Base-by-base conservation (phyloP, 2,797 vertebrate genomes). In the Phrynocephalus guinanensis region DNA sequence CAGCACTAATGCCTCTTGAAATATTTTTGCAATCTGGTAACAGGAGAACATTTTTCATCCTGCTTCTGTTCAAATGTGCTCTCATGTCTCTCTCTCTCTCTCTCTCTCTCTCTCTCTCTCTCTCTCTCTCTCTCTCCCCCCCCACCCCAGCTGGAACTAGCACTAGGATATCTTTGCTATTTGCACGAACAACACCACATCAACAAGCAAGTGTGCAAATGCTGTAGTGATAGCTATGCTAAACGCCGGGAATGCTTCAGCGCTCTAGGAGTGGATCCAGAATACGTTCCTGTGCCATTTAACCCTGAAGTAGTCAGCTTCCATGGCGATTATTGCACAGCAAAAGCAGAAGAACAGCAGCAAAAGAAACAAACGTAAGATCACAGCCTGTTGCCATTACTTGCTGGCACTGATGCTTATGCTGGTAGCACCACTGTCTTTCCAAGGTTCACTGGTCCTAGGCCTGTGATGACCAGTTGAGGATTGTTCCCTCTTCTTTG, bases 341-440 rank as follows among this genome's bases (percentile, higher is more conserved):
- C 26, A 0, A 68, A 91, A 16, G 83, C 83, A 73, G 73, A 92
- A 0, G 71, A 90, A n/a, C 22, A 92, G 33, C 87, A 90, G 87
- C 79, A 10, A 5, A 93, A 83, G 84, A 95, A 95, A 87, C 90
- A 91, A 89, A 91, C 83, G 96, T 96, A 95, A 95, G 95, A 11
- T 10, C 52, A 56, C 13, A 56, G 52, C 52, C 52, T 56, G 52
- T 2, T 56, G 52, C 52, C 6, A 3, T 56, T 56, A 10, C 52
- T 56, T 56, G 52, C 52, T 56, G 52, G 52, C 52, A 44, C 38
- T 44, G 38, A 44, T 44, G 38, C 38, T 44, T 44, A 44, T 44
- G 38, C 38, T 44, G 3, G 3, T 44, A 44, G 38, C 38, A 15
- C 52, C 52, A 56, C 52, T 56, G 2, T 9, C 52, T 10, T 56